Conservation (phyloP, 2,113 vertebrate genomes). For the Poecilia latipinna region DNA sequence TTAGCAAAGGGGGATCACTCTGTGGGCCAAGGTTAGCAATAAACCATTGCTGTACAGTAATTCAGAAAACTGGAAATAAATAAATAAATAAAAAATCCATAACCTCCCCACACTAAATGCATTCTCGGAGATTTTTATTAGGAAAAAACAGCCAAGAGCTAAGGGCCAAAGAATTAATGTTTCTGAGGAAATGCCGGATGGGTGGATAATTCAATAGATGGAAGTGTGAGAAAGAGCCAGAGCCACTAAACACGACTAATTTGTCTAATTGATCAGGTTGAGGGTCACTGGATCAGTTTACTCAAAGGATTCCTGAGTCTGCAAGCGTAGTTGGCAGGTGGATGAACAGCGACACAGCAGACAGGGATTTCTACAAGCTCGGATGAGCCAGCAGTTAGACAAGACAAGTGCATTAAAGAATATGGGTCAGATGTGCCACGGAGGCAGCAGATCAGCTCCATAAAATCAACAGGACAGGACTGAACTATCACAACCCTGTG, state of each 20-base stretch:
- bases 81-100: background rate
- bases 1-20: background rate
- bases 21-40: constrained; percentile 4
- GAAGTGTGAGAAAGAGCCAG: constrained; percentile 2
- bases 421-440: constrained; percentile 13
- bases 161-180: constrained; percentile 31
- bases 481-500: constrained; percentile 14
- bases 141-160: constrained; percentile 1
- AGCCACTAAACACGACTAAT: constrained; percentile 43
- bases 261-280: constrained; percentile 42
- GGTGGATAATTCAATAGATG: constrained; percentile 9
- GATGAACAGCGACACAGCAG: background rate
- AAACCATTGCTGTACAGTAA: constrained; percentile 2
- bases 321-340: constrained; percentile 7
- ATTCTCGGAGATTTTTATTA: background rate
- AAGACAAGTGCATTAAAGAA: constrained; percentile 2
- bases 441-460: constrained; percentile 3
- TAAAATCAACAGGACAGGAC: constrained; percentile 24
- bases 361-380: background rate
- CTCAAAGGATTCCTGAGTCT: constrained; percentile 30
- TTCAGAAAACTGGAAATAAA: background rate
- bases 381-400: background rate
- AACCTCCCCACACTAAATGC: background rate
- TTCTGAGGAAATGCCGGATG: constrained; percentile 10
- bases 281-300: constrained; percentile 35